Percentiles rank a stretch among this genome's conserved stretches.
These are phyloP conservation scores for Pseudopleuronectes americanus DNA, from an alignment of 2,797 vertebrate species.

Conservation along the genomic window DNA sequence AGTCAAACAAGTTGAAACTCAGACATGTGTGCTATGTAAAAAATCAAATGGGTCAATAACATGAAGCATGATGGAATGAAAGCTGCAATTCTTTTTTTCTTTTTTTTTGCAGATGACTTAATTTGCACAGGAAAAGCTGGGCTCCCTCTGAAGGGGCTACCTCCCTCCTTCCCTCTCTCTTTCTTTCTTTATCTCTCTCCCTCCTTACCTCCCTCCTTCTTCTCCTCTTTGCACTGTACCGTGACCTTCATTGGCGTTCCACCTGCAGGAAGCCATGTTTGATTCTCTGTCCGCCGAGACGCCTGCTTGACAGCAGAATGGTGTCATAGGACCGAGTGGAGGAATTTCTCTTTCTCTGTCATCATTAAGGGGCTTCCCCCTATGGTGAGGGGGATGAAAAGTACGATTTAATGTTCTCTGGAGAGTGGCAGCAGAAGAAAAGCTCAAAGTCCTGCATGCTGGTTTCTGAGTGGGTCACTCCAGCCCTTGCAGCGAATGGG, in stretches of 20 bases:
- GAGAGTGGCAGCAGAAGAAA: constrained; percentile 88
- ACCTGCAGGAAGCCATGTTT: constrained; percentile 94
- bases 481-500: constrained; percentile 90
- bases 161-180: constrained; percentile 56
- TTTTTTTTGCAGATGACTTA: constrained; percentile 85
- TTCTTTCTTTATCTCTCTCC: constrained; percentile 21
- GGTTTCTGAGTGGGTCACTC: constrained; percentile 90
- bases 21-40: constrained; percentile 2
- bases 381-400: constrained; percentile 91
- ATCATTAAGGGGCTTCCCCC: constrained; percentile 91
- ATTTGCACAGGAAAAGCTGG: constrained; percentile 86
- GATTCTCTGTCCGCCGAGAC: constrained; percentile 86
- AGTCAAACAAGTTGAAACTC: constrained; percentile 14
- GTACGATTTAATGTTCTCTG: constrained; percentile 92
- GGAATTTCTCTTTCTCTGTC: constrained; percentile 93
- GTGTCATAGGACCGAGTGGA: constrained; percentile 87
- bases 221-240: constrained; percentile 76
- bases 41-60: constrained; percentile 40
- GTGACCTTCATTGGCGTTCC: constrained; percentile 88
- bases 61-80: constrained; percentile 72
- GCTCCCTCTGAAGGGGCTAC: constrained; percentile 76
- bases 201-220: constrained; percentile 55
- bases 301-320: constrained; percentile 87
- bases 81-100: constrained; percentile 36
- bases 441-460: constrained; percentile 87